These are phyloP conservation scores for Pomatostomus ruficeps DNA, from an alignment of 2,113 vertebrate species.

Conservation along the genomic window DNA sequence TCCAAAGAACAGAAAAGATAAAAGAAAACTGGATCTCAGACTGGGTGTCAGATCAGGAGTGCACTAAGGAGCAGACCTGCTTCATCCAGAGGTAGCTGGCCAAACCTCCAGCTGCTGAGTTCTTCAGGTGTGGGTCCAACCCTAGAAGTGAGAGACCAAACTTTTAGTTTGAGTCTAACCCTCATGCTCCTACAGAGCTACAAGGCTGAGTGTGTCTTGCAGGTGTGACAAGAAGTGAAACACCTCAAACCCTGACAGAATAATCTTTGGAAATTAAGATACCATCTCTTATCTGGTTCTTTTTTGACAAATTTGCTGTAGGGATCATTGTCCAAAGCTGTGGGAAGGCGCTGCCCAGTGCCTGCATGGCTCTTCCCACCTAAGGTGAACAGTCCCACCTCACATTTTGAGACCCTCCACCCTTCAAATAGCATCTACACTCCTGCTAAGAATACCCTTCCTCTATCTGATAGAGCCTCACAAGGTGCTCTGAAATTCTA, in stretches of 20 bases:
- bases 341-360: background rate
- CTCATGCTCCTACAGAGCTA: background rate
- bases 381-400: background rate
- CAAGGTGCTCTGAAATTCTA: conserved; percentile 19
- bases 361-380: background rate
- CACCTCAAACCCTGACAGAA: background rate
- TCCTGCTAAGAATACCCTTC: background rate
- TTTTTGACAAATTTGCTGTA: background rate
- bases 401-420: background rate
- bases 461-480: background rate
- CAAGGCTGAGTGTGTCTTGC: background rate
- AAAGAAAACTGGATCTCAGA: background rate
- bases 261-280: background rate
- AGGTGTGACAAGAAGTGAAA: background rate
- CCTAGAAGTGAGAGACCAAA: background rate
- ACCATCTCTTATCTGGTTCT: background rate
- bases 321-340: background rate
- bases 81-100: background rate
- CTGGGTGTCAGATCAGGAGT: background rate
- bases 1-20: background rate
- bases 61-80: background rate
- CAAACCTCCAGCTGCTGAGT: background rate
- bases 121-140: background rate
- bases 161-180: background rate
- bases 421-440: background rate